A percentile compares a stretch with the other conserved stretches of the same genome.
Conservation (phyloP, 2,113 vertebrate species). For the Cyprinus carpio region DNA sequence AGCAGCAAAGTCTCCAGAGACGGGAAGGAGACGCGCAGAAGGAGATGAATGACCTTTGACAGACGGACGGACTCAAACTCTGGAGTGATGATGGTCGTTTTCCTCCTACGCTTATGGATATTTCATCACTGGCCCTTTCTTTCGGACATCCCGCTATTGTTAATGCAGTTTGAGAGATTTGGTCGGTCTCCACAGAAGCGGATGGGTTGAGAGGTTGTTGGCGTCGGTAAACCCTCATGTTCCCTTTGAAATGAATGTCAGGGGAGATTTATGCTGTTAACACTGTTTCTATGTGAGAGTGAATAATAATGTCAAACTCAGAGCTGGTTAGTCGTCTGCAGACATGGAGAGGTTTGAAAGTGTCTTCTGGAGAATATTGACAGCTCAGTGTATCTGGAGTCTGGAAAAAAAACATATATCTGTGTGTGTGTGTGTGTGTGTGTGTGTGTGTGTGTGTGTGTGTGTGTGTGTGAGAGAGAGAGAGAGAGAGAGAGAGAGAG, state of each 20-base stretch:
- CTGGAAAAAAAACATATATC: too few species aligned
- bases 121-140: background rate
- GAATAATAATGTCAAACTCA: slow-evolving; percentile 93
- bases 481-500: too few species aligned
- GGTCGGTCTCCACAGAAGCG: background rate
- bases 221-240: slow-evolving; percentile 85
- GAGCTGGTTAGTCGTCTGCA: slow-evolving; percentile 68
- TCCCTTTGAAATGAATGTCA: slow-evolving; percentile 96
- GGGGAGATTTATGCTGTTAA: slow-evolving; percentile 96
- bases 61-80: slow-evolving; percentile 69
- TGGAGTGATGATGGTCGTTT: background rate
- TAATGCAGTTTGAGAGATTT: background rate
- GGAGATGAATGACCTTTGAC: slow-evolving; percentile 81
- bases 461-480: too few species aligned
- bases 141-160: slow-evolving; percentile 27
- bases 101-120: background rate
- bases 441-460: too few species aligned
- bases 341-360: background rate
- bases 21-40: slow-evolving; percentile 76
- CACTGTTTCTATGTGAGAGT: slow-evolving; percentile 96
- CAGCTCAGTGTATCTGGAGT: background rate
- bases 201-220: slow-evolving; percentile 1
- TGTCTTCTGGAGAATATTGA: background rate
- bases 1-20: slow-evolving; percentile 75
- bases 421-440: too few species aligned